phyloP scores from a whole-genome alignment of 2,888 invertebrate species.

The Aspidiotus destructor region DNA sequence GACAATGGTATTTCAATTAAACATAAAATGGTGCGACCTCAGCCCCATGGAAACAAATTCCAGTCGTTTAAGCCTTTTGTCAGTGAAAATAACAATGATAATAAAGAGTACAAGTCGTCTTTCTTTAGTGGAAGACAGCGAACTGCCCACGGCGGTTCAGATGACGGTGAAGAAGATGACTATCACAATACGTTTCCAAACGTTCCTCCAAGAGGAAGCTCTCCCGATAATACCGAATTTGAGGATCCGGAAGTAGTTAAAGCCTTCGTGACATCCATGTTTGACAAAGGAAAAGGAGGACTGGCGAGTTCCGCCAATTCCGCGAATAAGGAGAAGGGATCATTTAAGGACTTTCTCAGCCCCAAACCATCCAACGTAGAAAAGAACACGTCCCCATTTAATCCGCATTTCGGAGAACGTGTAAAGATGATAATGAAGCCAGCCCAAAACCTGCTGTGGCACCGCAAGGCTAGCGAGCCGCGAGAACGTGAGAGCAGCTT shows the following conservation, averaged over 20 bases:
- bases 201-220: neutral
- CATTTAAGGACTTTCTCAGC: neutral
- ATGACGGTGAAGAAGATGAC: neutral
- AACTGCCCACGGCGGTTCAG: neutral
- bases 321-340: neutral
- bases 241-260: slow-evolving; percentile 8
- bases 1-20: slow-evolving; percentile 21
- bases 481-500: neutral
- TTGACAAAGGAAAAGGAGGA: slow-evolving; percentile 11
- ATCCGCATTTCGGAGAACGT: slow-evolving; percentile 16
- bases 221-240: neutral
- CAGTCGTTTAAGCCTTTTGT: neutral
- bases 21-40: slow-evolving; percentile 7
- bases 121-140: neutral
- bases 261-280: slow-evolving; percentile 17
- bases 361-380: neutral
- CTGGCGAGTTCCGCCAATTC: too few relatives aligned
- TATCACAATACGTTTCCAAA: slow-evolving; percentile 2
- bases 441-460: slow-evolving; percentile 16
- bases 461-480: neutral
- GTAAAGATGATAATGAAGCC: slow-evolving; percentile 7
- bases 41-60: neutral
- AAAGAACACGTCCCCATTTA: slow-evolving; percentile 5
- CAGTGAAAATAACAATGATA: neutral
- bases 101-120: neutral